Base-by-base conservation (phyloP, 2,113 vertebrate genomes). In the Peromyscus polionotus region DNA sequence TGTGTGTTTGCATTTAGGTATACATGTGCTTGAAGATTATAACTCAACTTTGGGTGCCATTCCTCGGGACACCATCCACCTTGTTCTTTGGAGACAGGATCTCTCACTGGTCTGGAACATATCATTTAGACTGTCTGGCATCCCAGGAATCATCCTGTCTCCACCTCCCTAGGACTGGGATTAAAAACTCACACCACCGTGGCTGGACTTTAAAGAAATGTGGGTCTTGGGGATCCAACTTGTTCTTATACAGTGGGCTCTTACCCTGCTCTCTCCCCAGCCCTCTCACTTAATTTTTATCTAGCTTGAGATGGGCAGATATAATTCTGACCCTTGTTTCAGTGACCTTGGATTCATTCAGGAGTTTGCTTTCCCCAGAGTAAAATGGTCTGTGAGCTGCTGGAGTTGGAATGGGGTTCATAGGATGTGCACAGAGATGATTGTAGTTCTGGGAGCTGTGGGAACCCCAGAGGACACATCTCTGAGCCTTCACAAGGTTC, bases 401-500 rank as follows among this genome's bases (percentile, higher is more conserved):
- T 0, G 1, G 42, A 36, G 33, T 5, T 67, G 77, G 76, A 16
- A 9, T 61, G 5, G 57, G 28, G 54, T 45, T 24, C 28, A 8
- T 0, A 20, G 75, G 10, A 10, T 14, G 1, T 17, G 4, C 10
- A 31, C 0, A 33, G 39, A 45, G 45, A 5, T 26, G 26, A 63
- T 3, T 19, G 28, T 20, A 48, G 77, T 33, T 4, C 4, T 10
- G 13, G 28, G 28, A 5, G 6, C 45, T 65, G 11, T 0, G 1
- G 26, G 39, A 9, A 16, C 13, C 1, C 45, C 4, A 63, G 4
- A 42, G 45, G 22, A 48, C 5, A 0, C 5, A 19, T 5, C 9
- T 28, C 67, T 3, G 33, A 19, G 33, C 0, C 26, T 11, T 5
- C 7, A 19, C 7, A 1, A 48, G 1, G 0, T 45, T 48, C 5